Percentiles rank a stretch among this genome's conserved stretches.
Conservation (phyloP, 2,888 invertebrate genomes). For the Sesia bembeciformis region DNA sequence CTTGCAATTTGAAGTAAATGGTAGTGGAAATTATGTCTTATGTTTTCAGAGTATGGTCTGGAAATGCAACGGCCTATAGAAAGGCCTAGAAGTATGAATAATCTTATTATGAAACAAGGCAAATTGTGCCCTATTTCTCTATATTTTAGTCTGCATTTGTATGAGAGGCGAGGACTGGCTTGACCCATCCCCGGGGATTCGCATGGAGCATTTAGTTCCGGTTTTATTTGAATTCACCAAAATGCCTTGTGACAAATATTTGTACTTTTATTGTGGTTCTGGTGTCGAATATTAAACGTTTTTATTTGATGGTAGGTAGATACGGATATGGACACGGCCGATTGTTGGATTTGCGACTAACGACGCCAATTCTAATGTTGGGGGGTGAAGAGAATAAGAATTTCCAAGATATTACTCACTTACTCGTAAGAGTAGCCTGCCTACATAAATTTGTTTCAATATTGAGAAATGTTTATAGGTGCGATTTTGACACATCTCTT, state of each 20-base stretch:
- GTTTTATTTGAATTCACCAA: conserved; percentile 67
- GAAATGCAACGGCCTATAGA: conserved; percentile 18
- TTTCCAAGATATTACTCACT: no score
- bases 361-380: conserved; percentile 7
- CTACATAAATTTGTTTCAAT: no score
- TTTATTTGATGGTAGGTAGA: conserved; percentile 41
- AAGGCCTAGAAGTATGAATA: conserved; percentile 15
- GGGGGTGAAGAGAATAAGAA: no score
- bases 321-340: conserved; percentile 43
- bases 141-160: conserved; percentile 10
- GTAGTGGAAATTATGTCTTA: conserved; percentile 26
- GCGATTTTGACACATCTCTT: no score
- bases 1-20: conserved; percentile 4
- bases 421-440: no score
- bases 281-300: conserved; percentile 65
- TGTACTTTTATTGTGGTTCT: conserved; percentile 64
- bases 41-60: conserved; percentile 17
- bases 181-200: conserved; percentile 65
- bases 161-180: conserved; percentile 13
- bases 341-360: conserved; percentile 34
- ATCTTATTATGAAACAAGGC: conserved; percentile 7
- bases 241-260: conserved; percentile 68
- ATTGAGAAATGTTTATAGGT: no score
- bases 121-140: conserved; percentile 12
- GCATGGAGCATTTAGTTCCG: conserved; percentile 59